phyloP scores from a whole-genome alignment of 2,113 vertebrate species.

The Mastomys natalensis region DNA sequence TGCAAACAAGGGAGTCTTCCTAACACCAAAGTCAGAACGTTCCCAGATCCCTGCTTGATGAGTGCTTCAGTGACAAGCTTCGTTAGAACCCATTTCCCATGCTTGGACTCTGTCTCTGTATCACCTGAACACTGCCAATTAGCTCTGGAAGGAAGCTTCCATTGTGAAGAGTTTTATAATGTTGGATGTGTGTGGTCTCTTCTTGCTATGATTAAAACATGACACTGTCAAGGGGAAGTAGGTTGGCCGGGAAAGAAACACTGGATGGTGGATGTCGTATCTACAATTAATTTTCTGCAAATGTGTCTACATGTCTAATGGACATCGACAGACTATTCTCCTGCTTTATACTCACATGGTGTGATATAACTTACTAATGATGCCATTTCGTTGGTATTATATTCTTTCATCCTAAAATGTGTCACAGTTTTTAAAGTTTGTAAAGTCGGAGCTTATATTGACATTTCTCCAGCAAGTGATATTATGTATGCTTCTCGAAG shows the following conservation, averaged over 20 bases:
- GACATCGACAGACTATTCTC: background rate
- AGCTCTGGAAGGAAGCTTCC: background rate
- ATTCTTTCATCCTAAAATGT: background rate
- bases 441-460: background rate
- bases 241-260: background rate
- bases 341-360: background rate
- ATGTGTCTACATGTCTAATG: background rate
- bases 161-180: background rate
- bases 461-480: background rate
- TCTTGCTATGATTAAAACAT: background rate
- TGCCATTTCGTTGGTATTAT: background rate
- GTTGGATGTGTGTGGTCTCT: background rate
- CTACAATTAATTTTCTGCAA: background rate
- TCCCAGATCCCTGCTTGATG: conserved; percentile 16
- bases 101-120: background rate
- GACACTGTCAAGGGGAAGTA: background rate
- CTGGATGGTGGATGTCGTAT: background rate
- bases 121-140: conserved; percentile 1
- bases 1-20: conserved; percentile 30
- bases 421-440: background rate
- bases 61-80: background rate
- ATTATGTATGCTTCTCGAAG: background rate
- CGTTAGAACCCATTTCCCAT: background rate
- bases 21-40: conserved; percentile 1
- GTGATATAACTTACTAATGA: background rate